A percentile compares a stretch with the other conserved stretches of the same genome.
Evolutionary conservation across 2,888 invertebrate genomes (phyloP).

Genomic region (Resseliella maxima): DNA sequence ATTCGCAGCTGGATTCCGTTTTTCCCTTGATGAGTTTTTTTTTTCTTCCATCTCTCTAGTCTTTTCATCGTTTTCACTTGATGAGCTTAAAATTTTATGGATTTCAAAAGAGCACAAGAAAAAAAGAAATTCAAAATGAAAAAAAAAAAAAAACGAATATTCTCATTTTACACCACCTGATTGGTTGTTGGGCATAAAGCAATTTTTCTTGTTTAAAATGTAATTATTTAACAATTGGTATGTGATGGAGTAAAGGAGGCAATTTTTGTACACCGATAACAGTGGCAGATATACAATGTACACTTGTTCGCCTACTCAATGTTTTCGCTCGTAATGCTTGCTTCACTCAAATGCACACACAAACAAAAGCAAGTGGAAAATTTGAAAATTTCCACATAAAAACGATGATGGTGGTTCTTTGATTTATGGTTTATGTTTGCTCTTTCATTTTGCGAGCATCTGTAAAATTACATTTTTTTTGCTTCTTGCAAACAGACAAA

Average conservation of each 20-base stretch:
- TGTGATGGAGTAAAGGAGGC: not conserved
- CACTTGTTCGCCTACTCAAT: not conserved
- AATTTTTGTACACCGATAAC: not conserved
- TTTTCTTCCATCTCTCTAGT: not conserved
- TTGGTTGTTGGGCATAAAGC: slow-evolving; percentile 8
- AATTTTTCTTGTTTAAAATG: slow-evolving; percentile 35
- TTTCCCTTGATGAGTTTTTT: not conserved
- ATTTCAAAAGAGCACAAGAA: too few species aligned
- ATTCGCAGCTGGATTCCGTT: slow-evolving; percentile 33
- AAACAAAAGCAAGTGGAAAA: not conserved
- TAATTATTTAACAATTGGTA: slow-evolving; percentile 37
- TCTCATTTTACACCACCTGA: not conserved
- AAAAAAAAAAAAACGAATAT: not conserved
- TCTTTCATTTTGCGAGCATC: not conserved
- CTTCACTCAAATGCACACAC: too few species aligned
- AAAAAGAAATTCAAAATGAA: too few species aligned
- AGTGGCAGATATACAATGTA: not conserved
- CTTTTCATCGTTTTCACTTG: too few species aligned
- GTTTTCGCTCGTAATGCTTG: too few species aligned
- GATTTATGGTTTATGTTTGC: slow-evolving; percentile 24
- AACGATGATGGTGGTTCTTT: not conserved
- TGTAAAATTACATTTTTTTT: not conserved
- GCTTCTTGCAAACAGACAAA: not conserved
- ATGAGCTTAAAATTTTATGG: too few species aligned
- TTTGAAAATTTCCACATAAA: not conserved